phyloP scores from a whole-genome alignment of 2,888 invertebrate species.

The Nomada fucata region DNA sequence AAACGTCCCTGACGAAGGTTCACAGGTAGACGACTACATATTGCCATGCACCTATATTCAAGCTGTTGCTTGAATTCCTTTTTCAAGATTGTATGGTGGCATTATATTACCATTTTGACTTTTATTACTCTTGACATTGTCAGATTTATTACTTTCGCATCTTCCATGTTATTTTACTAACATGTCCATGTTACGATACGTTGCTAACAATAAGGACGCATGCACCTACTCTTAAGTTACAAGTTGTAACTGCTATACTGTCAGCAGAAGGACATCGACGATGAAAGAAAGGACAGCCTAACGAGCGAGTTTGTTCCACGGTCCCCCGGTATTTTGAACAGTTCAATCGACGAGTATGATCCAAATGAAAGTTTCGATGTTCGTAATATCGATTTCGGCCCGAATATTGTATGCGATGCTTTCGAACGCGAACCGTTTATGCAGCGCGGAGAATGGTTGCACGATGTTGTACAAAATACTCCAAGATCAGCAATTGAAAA shows the following conservation, averaged over 20 bases:
- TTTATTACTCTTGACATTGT: background rate
- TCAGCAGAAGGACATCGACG: slow-evolving; percentile 22
- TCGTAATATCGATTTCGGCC: slow-evolving; percentile 36
- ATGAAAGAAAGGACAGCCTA: background rate
- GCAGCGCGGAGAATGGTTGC: background rate
- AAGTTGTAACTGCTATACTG: background rate
- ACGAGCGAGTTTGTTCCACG: slow-evolving; percentile 8
- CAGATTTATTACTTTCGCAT: background rate
- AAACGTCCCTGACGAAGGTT: slow-evolving; percentile 41
- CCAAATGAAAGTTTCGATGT: slow-evolving; percentile 4
- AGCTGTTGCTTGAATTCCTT: background rate
- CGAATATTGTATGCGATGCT: slow-evolving; percentile 18
- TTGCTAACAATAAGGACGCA: too few relatives aligned
- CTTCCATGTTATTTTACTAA: too few relatives aligned
- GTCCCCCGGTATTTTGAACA: slow-evolving; percentile 33
- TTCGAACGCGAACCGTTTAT: background rate
- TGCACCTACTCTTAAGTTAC: too few relatives aligned
- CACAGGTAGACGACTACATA: slow-evolving; percentile 27
- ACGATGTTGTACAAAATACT: background rate
- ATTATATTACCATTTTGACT: background rate
- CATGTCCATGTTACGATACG: too few relatives aligned
- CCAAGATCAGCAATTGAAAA: slow-evolving; percentile 1
- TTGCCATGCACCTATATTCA: background rate
- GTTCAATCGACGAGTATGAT: slow-evolving; percentile 7
- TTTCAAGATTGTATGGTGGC: background rate